Evolutionary conservation across 2,888 invertebrate species (phyloP).

Genomic region (Microctonus aethiopoides): DNA sequence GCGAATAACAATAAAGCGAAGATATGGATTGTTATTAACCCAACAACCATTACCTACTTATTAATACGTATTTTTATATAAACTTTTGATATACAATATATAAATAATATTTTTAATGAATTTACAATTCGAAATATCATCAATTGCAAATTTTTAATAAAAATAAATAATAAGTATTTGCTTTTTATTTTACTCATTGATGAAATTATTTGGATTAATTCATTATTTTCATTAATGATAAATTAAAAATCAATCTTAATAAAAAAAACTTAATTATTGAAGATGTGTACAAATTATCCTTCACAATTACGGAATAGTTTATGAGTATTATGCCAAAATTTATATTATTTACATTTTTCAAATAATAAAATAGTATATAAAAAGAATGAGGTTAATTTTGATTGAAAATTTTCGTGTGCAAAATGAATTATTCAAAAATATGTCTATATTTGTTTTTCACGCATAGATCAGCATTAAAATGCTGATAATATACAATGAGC

Average conservation of each 20-base stretch:
- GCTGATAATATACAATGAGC: background rate
- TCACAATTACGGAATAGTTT: background rate
- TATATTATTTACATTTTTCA: background rate
- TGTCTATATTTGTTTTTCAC: background rate
- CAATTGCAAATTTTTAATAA: background rate
- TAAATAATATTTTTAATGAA: background rate
- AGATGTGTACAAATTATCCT: background rate
- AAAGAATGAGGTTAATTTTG: background rate
- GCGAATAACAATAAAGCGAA: conserved; percentile 87
- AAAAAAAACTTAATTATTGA: background rate
- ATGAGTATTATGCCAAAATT: background rate
- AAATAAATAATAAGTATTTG: background rate
- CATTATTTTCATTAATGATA: background rate
- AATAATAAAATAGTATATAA: background rate
- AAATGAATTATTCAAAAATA: background rate
- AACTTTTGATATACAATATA: background rate
- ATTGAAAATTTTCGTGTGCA: background rate
- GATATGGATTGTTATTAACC: conserved; percentile 87
- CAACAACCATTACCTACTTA: conserved; percentile 82
- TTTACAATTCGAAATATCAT: background rate
- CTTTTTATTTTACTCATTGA: background rate
- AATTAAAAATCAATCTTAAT: background rate
- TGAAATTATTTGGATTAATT: background rate
- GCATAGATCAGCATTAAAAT: background rate
- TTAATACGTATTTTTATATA: conserved; percentile 60